A percentile compares a stretch with the other conserved stretches of the same genome.
Conservation (phyloP, 92 coral and sea anemone genomes). For the Parazoanthus darwini region DNA sequence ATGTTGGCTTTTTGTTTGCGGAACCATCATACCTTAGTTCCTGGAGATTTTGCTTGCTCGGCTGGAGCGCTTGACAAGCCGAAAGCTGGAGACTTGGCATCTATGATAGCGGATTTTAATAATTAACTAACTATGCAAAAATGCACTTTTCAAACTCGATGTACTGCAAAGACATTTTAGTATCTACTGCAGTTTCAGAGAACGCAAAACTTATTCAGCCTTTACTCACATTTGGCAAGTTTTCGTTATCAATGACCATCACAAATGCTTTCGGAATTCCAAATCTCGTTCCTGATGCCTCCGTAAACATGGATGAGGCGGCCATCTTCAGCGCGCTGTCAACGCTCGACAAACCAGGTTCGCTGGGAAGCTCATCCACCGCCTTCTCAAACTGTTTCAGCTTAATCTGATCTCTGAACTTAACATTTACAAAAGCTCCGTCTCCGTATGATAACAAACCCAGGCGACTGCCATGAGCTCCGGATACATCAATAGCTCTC, state of each 20-base stretch:
- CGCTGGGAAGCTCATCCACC: background rate
- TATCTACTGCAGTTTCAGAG: too few species aligned
- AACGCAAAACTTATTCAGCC: background rate
- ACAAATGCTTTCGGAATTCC: constrained; percentile 17
- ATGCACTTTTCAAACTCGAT: too few species aligned
- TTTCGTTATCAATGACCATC: background rate
- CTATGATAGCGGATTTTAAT: too few species aligned
- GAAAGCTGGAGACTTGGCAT: too few species aligned
- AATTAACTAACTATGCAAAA: too few species aligned
- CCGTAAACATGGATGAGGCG: constrained; percentile 12
- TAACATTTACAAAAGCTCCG: constrained; percentile 23
- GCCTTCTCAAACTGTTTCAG: constrained; percentile 4
- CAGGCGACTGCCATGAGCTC: constrained; percentile 7
- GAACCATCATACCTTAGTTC: too few species aligned
- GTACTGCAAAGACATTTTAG: too few species aligned
- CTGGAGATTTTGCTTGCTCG: too few species aligned
- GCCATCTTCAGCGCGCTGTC: constrained; percentile 18
- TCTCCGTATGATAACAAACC: constrained; percentile 19
- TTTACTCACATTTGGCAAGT: background rate
- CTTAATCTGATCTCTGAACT: constrained; percentile 21
- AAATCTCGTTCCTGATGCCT: constrained; percentile 1
- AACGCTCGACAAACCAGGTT: constrained; percentile 10
- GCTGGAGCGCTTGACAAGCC: too few species aligned
- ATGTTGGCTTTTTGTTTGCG: too few species aligned
- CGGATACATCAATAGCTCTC: constrained; percentile 6